Percentiles rank a stretch among this genome's conserved stretches.
phyloP scores from a whole-genome alignment of 2,797 vertebrate genomes.

The Melanotaenia maccullochi region DNA sequence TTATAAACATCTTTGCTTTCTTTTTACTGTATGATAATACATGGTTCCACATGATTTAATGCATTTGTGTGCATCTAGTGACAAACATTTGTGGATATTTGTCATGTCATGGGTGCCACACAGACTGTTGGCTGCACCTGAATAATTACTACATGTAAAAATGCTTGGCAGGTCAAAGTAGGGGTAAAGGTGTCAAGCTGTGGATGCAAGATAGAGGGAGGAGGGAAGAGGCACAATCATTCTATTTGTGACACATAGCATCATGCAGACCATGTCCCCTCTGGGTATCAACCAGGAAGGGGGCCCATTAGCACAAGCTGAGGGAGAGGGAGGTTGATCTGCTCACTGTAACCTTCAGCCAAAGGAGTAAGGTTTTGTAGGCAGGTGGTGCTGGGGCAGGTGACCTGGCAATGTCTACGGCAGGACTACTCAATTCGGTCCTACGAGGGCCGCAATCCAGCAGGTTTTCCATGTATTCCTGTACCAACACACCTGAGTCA shows the following conservation, averaged over 20 bases:
- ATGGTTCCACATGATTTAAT: conserved; percentile 20
- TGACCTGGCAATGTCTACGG: conserved; percentile 8
- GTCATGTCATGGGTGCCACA: conserved; percentile 7
- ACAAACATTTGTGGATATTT: conserved; percentile 23
- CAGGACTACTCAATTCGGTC: no score
- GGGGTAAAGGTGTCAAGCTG: conserved; percentile 50
- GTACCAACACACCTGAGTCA: no score
- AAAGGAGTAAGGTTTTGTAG: conserved; percentile 25
- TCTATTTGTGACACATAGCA: conserved; percentile 70
- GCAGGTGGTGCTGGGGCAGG: not conserved
- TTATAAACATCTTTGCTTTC: conserved; percentile 38
- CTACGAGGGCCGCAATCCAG: no score
- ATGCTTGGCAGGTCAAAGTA: conserved; percentile 37
- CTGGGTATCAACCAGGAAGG: conserved; percentile 64
- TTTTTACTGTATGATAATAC: conserved; percentile 16
- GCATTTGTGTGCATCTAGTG: conserved; percentile 12
- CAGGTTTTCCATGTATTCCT: no score
- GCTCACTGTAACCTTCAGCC: conserved; percentile 49
- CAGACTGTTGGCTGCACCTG: conserved; percentile 27
- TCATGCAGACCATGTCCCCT: conserved; percentile 64
- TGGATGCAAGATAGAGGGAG: conserved; percentile 20
- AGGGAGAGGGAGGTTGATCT: conserved; percentile 44
- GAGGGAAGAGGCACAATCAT: conserved; percentile 37
- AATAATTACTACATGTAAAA: conserved; percentile 26
- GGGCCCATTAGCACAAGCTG: conserved; percentile 71